phyloP scores from a whole-genome alignment of 2,888 invertebrate genomes.

The Cheilosia soror region DNA sequence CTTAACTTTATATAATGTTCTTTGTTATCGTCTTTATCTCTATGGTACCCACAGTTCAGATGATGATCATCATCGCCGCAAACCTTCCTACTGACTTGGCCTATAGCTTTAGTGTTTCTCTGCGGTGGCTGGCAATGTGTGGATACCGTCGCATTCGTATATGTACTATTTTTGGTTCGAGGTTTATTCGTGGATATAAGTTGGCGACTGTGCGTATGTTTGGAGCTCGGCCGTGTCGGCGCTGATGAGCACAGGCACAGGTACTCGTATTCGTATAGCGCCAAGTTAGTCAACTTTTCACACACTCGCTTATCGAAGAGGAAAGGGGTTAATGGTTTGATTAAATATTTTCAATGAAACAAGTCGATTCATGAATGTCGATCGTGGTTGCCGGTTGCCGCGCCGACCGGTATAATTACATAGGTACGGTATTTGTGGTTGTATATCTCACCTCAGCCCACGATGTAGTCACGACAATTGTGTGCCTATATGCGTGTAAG shows the following conservation, averaged over 20 bases:
- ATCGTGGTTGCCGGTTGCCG: conserved; percentile 35
- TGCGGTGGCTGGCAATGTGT: background rate
- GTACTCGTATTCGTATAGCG: conserved; percentile 24
- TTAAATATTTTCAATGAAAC: conserved; percentile 59
- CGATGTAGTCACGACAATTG: background rate
- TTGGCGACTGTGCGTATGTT: conserved; percentile 22
- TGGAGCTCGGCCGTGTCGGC: background rate
- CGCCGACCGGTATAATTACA: conserved; percentile 6
- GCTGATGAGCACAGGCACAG: conserved; percentile 41
- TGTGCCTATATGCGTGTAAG: background rate
- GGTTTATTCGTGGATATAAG: conserved; percentile 26
- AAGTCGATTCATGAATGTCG: conserved; percentile 58
- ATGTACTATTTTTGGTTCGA: conserved; percentile 38
- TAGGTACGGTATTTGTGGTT: conserved; percentile 2
- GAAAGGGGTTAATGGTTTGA: conserved; percentile 46
- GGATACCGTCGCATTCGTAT: background rate
- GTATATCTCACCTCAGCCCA: conserved; percentile 36
- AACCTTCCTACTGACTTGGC: conserved; percentile 53
- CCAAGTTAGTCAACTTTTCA: conserved; percentile 62
- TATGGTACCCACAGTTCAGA: conserved; percentile 55
- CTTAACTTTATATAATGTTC: conserved; percentile 37
- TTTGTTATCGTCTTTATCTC: conserved; percentile 66
- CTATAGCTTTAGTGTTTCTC: conserved; percentile 15
- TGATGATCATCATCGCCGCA: conserved; percentile 54
- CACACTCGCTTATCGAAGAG: conserved; percentile 26